Evolutionary conservation across 2,797 vertebrate species (phyloP), one percentile per base, ranked within the genome.

Genomic region (Enteromius afrohamiltoni): DNA sequence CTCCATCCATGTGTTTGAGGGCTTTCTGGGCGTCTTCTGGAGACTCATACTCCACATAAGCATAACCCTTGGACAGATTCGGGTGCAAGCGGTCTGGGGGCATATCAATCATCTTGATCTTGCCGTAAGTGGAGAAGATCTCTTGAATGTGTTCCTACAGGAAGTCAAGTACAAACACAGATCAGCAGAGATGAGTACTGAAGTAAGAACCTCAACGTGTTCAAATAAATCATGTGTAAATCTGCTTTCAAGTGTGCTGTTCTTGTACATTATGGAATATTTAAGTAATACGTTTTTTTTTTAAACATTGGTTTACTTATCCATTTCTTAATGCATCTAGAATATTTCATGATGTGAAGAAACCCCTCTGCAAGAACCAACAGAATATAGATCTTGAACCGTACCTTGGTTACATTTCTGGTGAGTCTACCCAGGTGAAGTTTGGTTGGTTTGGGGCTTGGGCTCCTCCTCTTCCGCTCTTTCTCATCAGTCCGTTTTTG

Each of bases 321-420:
- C 5, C 16, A 34, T 40, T 68, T 13, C 11, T 68, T 6, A 68
- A 42, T 4, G 1, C 9, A 3, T 70, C 42, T 47, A 26, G 14
- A 9, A 70, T 47, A 47, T 14, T 70, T 29, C 3, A 17, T 67
- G 4, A 10, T 45, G 29, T 26, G 55, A 29, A 62, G 23, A 62
- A 62, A 29, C 5, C 26, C 13, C 6, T 60, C 26, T 16, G 11
- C 29, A 62, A 62, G 23, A 26, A 26, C 1, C 23, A 26, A 26
- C 11, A 6, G 58, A 29, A 16, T 16, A 3, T 16, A 14, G 23
- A 26, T 70, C 23, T 76, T 29, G 74, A 11, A 45, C 17, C 82
- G 88, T 84, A 99, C 98, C 97, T 99, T 99, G 34, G 97, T 99
- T 84, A 99, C 97, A 0, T 99, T 99, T 86, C 96, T 95, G 19